Percentiles rank a stretch among this genome's conserved stretches.
Conservation (phyloP, 2,113 vertebrate species). For the Cheirogaleus medius region DNA sequence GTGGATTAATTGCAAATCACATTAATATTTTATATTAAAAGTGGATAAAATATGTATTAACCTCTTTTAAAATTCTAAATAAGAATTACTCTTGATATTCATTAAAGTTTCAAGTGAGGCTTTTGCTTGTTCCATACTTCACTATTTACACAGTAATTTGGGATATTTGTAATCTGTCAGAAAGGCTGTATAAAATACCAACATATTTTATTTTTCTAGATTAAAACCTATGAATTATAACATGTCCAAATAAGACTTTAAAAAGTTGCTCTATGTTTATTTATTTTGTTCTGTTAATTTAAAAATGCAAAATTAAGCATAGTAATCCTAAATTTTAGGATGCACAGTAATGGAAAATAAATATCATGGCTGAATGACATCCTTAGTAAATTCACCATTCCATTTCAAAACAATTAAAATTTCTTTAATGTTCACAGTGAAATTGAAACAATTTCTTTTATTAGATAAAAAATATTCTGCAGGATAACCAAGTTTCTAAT, state of each 20-base stretch:
- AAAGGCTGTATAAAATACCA: slow-evolving; percentile 7
- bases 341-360: slow-evolving; percentile 47
- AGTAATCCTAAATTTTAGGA: not conserved
- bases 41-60: not conserved
- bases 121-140: not conserved
- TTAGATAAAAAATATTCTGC: slow-evolving; percentile 66
- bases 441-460: slow-evolving; percentile 64
- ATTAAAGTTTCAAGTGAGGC: not conserved
- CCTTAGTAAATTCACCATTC: slow-evolving; percentile 60
- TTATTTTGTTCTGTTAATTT: slow-evolving; percentile 34
- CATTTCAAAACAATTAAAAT: slow-evolving; percentile 74
- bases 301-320: slow-evolving; percentile 58
- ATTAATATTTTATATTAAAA: slow-evolving; percentile 30
- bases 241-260: not conserved
- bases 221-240: slow-evolving; percentile 35
- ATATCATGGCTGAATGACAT: slow-evolving; percentile 15
- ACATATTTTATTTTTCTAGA: not conserved
- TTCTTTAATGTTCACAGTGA: slow-evolving; percentile 68
- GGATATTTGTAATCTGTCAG: slow-evolving; percentile 17
- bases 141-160: not conserved
- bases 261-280: not conserved
- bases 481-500: slow-evolving; percentile 70
- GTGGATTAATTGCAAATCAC: not conserved
- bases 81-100: not conserved
- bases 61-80: not conserved